These are phyloP conservation scores for Philopedon plagiatum DNA, from an alignment of 2,888 invertebrate genomes.

Conservation along the genomic window DNA sequence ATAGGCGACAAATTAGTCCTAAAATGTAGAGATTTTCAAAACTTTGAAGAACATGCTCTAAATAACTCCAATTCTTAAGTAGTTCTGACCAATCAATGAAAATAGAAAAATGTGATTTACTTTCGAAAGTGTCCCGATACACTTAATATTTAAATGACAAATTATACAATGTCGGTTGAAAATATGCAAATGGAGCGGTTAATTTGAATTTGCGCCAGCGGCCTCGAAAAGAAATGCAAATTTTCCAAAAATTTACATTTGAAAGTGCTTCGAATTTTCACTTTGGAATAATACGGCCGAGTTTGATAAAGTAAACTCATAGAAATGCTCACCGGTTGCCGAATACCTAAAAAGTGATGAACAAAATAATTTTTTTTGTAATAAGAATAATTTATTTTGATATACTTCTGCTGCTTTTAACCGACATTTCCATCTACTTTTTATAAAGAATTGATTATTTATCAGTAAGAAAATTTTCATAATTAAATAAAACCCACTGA, in stretches of 20 bases:
- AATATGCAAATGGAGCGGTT: constrained; percentile 15
- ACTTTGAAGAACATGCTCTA: too few species aligned
- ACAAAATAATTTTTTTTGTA: background rate
- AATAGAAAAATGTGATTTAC: background rate
- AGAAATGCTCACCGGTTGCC: background rate
- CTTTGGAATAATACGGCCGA: background rate
- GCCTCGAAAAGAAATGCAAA: constrained; percentile 16
- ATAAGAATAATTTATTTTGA: background rate
- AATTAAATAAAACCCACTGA: too few species aligned
- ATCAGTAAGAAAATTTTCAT: too few species aligned
- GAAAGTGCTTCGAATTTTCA: constrained; percentile 15
- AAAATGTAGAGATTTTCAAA: too few species aligned
- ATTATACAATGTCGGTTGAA: constrained; percentile 13
- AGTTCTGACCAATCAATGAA: too few species aligned
- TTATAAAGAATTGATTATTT: too few species aligned
- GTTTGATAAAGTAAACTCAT: background rate
- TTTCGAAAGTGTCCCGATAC: background rate
- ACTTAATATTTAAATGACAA: background rate
- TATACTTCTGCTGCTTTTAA: too few species aligned
- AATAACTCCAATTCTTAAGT: too few species aligned
- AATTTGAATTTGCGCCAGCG: constrained; percentile 21
- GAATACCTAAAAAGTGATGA: constrained; percentile 3
- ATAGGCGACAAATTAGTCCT: too few species aligned
- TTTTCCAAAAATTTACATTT: constrained; percentile 14
- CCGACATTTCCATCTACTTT: too few species aligned